These are phyloP conservation scores for Capromys pilorides DNA, from an alignment of 2,797 vertebrate genomes.

Conservation along the genomic window DNA sequence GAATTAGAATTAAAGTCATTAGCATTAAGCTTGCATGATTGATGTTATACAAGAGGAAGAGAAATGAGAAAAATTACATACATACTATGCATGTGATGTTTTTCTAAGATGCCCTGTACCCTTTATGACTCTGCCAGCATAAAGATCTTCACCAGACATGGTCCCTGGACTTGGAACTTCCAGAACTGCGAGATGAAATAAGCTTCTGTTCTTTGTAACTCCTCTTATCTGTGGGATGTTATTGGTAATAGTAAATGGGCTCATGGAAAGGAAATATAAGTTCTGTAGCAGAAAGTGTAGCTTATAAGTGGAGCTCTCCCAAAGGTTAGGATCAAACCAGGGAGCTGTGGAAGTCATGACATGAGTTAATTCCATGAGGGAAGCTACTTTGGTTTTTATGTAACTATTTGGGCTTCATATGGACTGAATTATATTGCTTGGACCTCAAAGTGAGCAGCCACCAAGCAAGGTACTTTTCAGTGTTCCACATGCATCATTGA, in stretches of 20 bases:
- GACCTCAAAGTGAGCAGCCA: background rate
- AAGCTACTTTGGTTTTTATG: background rate
- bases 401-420: background rate
- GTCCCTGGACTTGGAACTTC: background rate
- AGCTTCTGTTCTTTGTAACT: background rate
- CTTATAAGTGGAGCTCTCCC: background rate
- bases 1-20: background rate
- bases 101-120: rapidly evolving
- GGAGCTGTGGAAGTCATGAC: background rate
- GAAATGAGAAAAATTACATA: background rate
- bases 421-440: background rate
- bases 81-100: background rate
- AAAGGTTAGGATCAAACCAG: background rate
- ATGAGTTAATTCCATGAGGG: background rate
- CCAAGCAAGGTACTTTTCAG: background rate
- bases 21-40: background rate
- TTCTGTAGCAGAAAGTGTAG: background rate
- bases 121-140: background rate
- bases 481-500: background rate
- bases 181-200: background rate
- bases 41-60: background rate
- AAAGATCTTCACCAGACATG: background rate
- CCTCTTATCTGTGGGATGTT: background rate
- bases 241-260: background rate
- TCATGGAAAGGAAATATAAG: background rate